Base-by-base conservation (phyloP, 2,113 vertebrate species). In the Calypte anna region DNA sequence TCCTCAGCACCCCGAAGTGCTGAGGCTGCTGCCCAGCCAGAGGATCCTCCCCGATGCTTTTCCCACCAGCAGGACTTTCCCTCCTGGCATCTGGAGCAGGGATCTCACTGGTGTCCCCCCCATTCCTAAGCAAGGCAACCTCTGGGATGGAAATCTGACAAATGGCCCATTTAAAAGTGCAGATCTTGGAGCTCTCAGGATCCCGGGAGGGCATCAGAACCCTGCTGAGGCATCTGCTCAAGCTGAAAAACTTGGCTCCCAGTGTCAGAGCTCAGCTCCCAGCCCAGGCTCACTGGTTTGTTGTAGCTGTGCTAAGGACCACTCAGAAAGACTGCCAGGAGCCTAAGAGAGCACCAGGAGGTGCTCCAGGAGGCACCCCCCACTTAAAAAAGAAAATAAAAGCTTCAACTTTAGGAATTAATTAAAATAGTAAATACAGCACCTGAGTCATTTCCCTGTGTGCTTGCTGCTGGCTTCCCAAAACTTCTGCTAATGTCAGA, bases 81-180 rank as follows among this genome's bases (percentile, higher is more conserved):
- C 8, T 72, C 38, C 46, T 6, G 6, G 59, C 43, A 57, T 27
- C 81, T 91, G 73, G 22, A n/a, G 5, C 0, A 0, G 3, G 8
- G 18, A 23, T 38, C 53, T 66, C 1, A 1, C 25, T 0, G 2
- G 51, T 0, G 1, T 53, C 6, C 9, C n/a, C 20, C 30, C 84
- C 90, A n/a, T n/a, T n/a, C 61, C 58, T 5, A 40, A 40, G 4
- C n/a, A 43, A 33, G 22, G 55, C 64, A 92, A 46, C 33, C 7
- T 77, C 88, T 54, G 68, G 58, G 31, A 92, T 68, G 10, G 4
- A 80, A 77, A 44, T 61, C 55, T 2, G 9, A 36, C 50, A 80
- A 86, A 80, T 8, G 43, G 36, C 48, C 46, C 6, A 0, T 86
- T 87, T 79, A 50, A 55, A 78, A 92, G 44, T 61, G 61, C 38